Base-by-base conservation (phyloP, 2,888 invertebrate species). In the Scotopteryx bipunctaria region DNA sequence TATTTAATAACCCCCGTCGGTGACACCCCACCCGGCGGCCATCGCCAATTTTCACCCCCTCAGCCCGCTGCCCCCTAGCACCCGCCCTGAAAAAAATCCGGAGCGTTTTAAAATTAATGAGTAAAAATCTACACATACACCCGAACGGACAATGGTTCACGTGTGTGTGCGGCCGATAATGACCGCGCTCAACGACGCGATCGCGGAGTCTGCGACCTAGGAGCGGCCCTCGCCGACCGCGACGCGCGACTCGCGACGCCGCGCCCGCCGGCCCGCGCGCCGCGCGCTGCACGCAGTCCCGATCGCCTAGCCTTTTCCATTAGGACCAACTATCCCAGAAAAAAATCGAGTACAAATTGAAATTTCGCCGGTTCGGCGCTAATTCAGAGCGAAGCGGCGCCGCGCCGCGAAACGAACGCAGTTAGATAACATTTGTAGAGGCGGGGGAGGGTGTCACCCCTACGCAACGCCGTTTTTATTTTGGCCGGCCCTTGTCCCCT, bases 101-200 rank as follows among this genome's bases (percentile, higher is more conserved):
- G 87, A 90, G 88, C 91, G 90, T 91, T 91, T 91, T 91, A 91
- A 91, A 91, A 91, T 91, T 91, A 91, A 91, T 91, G 91, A 91
- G 91, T 91, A 91, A 91, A 90, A 91, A 91, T 91, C 81, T 84
- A 91, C 91, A 88, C 89, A 89, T 87, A 88, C 91, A 86, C 73
- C 71, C 73, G 76, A 73, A 73, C 76, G 79, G 75, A 82, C 85
- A 81, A 81, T 79, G 73, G 60, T 69, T 67, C 71, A 67, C 61
- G 77, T 78, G 83, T 82, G 87, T 83, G 84, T 70, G 71, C 67
- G 74, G 70, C 83, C 78, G 76, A 83, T 88, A 87, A 86, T 86
- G 84, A 81, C 82, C 77, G 72, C 76, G 73, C 74, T 79, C 69
- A 71, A 74, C 73, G 71, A 74, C 73, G 75, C 64, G 63, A 53